Percentiles rank a stretch among this genome's conserved stretches.
Conservation (phyloP, 2,797 vertebrate genomes). For the Anisognathus igniventris region DNA sequence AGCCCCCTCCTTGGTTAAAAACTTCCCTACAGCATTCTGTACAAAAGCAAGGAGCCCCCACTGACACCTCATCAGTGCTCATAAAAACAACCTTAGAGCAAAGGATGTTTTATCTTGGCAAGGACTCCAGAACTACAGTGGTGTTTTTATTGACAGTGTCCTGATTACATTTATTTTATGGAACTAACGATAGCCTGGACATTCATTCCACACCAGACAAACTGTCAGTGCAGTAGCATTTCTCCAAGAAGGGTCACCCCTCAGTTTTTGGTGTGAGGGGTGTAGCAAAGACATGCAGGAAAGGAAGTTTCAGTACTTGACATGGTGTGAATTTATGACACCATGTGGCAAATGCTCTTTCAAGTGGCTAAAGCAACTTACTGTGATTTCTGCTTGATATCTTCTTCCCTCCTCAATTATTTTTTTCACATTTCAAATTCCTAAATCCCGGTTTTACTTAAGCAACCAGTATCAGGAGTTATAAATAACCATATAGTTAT, state of each 20-base stretch:
- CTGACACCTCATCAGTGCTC: not conserved
- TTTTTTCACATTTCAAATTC: not conserved
- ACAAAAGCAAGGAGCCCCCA: not conserved
- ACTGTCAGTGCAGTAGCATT: not conserved
- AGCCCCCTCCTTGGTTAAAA: not conserved
- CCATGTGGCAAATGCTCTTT: not conserved
- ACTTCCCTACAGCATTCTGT: not conserved
- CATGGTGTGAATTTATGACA: not conserved
- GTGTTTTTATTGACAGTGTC: not conserved
- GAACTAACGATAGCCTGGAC: not conserved
- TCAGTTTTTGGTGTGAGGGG: not conserved
- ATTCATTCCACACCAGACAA: not conserved
- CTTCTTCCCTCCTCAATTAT: not conserved
- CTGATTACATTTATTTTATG: not conserved
- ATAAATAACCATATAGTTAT: not conserved
- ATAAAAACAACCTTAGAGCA: not conserved
- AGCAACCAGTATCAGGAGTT: not conserved
- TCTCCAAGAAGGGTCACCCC: not conserved
- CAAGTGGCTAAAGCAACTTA: not conserved
- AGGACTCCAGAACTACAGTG: not conserved
- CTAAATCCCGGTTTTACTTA: not conserved
- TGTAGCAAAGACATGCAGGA: not conserved
- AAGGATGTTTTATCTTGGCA: not conserved
- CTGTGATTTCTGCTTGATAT: not conserved
- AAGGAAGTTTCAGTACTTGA: not conserved